Evolutionary conservation across 1,140 invertebrate genomes (phyloP).

Genomic region (Contarinia nasturtii): DNA sequence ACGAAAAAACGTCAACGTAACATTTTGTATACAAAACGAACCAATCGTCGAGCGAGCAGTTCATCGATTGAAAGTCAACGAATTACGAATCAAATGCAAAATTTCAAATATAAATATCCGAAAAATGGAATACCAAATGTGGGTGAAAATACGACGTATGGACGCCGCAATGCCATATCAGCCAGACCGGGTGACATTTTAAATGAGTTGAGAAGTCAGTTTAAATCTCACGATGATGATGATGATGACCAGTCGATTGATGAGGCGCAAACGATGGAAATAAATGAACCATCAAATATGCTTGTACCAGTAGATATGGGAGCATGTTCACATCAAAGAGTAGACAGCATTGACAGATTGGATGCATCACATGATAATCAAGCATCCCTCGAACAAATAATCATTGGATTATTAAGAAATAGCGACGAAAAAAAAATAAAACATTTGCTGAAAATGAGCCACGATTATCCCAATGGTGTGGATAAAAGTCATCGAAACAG

Average conservation of each 20-base stretch:
- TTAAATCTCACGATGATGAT: conserved; percentile 14
- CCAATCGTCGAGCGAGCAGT: conserved; percentile 44
- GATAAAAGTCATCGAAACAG: conserved; percentile 9
- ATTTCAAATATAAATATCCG: conserved; percentile 13
- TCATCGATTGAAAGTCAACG: conserved; percentile 61
- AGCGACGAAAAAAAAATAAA: too few relatives aligned
- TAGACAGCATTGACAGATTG: too few relatives aligned
- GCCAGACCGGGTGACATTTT: conserved; percentile 29
- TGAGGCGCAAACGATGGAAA: conserved; percentile 19
- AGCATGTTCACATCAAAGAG: too few relatives aligned
- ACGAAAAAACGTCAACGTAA: conserved; percentile 22
- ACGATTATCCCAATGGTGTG: conserved; percentile 3
- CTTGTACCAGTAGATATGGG: conserved; percentile 4
- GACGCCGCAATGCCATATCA: conserved; percentile 32
- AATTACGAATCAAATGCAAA: conserved; percentile 21
- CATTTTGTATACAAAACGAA: conserved; percentile 25
- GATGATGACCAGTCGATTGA: too few relatives aligned
- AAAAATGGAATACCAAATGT: conserved; percentile 21
- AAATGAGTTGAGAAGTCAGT: conserved; percentile 27
- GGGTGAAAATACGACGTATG: conserved; percentile 20
- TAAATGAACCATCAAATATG: conserved; percentile 28
- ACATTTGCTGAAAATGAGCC: too few relatives aligned
- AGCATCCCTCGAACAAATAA: too few relatives aligned
- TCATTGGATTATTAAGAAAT: not conserved
- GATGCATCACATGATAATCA: conserved; percentile 8